Evolutionary conservation across 2,113 vertebrate genomes (phyloP), one percentile per base, ranked within the genome.

Genomic region (Pelecanus crispus): DNA sequence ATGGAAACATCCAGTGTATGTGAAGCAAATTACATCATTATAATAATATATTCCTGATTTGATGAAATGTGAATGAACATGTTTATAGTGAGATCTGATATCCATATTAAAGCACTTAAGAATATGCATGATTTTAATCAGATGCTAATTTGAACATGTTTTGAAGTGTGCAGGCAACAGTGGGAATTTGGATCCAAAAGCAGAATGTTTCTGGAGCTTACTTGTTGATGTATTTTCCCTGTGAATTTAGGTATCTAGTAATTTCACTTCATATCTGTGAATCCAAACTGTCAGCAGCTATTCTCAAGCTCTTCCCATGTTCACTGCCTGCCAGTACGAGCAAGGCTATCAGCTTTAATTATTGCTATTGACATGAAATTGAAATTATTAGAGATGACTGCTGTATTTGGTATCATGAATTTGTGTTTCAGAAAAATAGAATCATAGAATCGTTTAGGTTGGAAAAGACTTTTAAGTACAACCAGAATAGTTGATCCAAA

Each of bases 1-100:
- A 93, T 96, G 86, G 96, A 96, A 92, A 62, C 96, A 49, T 94
- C 91, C 79, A 91, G 18, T 85, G 97, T 98, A 97, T 58, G 96
- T 98, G 85, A 79, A 94, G 84, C 25, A 85, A 81, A 78, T 91
- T 83, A 21, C 20, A 53, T 96, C 28, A 84, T 67, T 50, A 78
- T 73, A 94, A 68, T 93, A 79, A 81, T 92, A 6, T 85, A 88
- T 96, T 95, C 42, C 34, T 92, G 95, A 68, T 94, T 68, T 88
- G 73, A 80, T 91, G 70, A 93, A 91, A 87, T 86, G 80, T 66
- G 73, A 83, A 74, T 73, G 32, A 82, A 29, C 5, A 1, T 65
- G 32, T 93, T 96, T 90, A 50, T 84, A 73, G 66, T 93, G 68
- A 95, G 47, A 87, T 50, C n/a, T 74, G 44, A 62, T 95, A 92